phyloP scores from a whole-genome alignment of 1,140 invertebrate species.

The Agrilus planipennis region DNA sequence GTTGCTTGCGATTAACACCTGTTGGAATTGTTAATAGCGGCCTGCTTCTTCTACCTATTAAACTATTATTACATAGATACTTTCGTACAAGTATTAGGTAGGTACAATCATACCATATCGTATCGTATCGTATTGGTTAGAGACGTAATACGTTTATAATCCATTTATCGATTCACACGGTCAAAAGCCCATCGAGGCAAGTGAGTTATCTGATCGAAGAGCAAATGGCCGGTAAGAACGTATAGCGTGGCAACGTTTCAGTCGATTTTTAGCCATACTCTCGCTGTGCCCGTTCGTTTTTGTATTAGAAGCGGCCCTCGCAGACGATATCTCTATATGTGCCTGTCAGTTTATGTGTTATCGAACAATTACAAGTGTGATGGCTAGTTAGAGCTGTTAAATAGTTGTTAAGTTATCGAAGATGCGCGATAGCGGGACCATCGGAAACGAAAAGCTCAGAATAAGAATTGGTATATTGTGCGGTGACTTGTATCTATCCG shows the following conservation, averaged over 20 bases:
- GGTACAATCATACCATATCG: no score
- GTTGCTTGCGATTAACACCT: no score
- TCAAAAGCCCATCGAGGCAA: constrained; percentile 24
- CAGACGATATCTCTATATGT: constrained; percentile 25
- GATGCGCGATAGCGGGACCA: constrained; percentile 18
- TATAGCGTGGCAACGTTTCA: constrained; percentile 23
- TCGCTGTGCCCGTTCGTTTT: not conserved
- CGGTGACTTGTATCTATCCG: not conserved
- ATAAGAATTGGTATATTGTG: constrained; percentile 3
- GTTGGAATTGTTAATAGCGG: no score
- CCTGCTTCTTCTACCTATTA: no score
- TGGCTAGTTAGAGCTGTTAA: constrained; percentile 28
- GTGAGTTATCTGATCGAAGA: constrained; percentile 27
- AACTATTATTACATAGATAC: no score
- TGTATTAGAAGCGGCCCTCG: not conserved
- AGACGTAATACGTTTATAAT: constrained; percentile 25
- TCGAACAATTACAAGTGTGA: constrained; percentile 29
- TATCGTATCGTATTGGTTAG: no score
- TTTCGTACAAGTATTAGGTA: no score
- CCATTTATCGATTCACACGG: constrained; percentile 28
- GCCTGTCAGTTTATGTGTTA: constrained; percentile 28
- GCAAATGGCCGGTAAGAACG: constrained; percentile 15
- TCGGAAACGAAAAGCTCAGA: not conserved
- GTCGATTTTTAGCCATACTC: constrained; percentile 8
- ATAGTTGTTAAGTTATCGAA: constrained; percentile 24